A percentile compares a stretch with the other conserved stretches of the same genome.
Evolutionary conservation across 2,888 invertebrate species (phyloP).

Genomic region (Opisthograptis luteolata): DNA sequence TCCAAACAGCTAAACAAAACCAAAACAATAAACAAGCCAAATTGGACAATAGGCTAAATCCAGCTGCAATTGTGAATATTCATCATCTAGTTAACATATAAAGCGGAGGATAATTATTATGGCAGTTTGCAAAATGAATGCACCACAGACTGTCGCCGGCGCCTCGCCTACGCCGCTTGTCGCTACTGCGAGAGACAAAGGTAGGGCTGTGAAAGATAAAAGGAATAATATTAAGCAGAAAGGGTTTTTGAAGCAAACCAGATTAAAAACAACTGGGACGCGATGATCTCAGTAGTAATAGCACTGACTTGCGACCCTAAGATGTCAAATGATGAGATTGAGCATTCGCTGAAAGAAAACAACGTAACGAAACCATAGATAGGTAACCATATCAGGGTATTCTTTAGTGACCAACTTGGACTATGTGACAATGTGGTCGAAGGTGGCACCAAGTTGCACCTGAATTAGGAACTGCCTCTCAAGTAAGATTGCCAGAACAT

Average conservation of each 20-base stretch:
- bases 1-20: neutral
- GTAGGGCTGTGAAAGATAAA: constrained; percentile 21
- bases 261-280: too few species aligned
- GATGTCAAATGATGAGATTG: too few species aligned
- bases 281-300: too few species aligned
- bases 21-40: constrained; percentile 19
- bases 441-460: too few species aligned
- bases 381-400: too few species aligned
- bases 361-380: too few species aligned
- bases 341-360: too few species aligned
- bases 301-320: too few species aligned
- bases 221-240: constrained; percentile 20
- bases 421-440: too few species aligned
- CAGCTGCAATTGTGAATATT: constrained; percentile 27
- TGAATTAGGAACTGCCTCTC: too few species aligned
- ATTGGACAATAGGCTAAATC: constrained; percentile 17
- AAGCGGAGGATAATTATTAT: constrained; percentile 49
- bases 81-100: constrained; percentile 29
- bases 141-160: constrained; percentile 39
- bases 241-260: constrained; percentile 5
- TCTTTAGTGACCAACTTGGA: too few species aligned
- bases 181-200: constrained; percentile 42
- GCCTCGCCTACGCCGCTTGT: constrained; percentile 45
- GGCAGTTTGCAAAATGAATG: constrained; percentile 43
- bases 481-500: too few species aligned